phyloP scores from a whole-genome alignment of 2,888 invertebrate species.

The Apoda limacodes region DNA sequence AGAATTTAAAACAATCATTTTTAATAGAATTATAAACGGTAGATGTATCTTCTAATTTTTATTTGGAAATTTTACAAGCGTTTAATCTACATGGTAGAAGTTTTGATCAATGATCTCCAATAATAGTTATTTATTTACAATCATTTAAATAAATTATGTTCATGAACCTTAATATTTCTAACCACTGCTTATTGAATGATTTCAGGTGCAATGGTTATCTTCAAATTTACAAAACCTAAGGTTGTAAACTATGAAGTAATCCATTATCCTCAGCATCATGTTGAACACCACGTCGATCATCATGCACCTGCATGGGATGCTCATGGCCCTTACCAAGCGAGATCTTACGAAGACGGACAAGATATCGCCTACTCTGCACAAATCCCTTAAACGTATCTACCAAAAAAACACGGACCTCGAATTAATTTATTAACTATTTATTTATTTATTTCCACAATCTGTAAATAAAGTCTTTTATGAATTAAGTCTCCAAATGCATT shows the following conservation, averaged over 20 bases:
- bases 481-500: constrained; percentile 47
- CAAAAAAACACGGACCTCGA: constrained; percentile 49
- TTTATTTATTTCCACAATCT: constrained; percentile 54
- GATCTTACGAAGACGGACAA: constrained; percentile 67
- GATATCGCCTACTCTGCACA: constrained; percentile 72
- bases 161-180: too few relatives aligned
- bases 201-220: constrained; percentile 80
- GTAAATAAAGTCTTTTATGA: constrained; percentile 56
- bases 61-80: too few relatives aligned
- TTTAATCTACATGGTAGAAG: too few relatives aligned
- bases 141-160: too few relatives aligned
- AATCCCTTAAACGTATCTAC: constrained; percentile 27
- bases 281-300: constrained; percentile 76
- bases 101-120: too few relatives aligned
- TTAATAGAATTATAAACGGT: too few relatives aligned
- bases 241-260: constrained; percentile 89
- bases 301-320: constrained; percentile 63
- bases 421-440: constrained; percentile 54
- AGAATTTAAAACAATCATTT: too few relatives aligned
- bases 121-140: too few relatives aligned
- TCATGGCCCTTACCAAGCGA: constrained; percentile 73
- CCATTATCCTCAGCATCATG: constrained; percentile 81
- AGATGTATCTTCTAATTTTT: too few relatives aligned
- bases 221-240: constrained; percentile 89
- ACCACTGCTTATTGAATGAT: too few relatives aligned